A percentile compares a stretch with the other conserved stretches of the same genome.
Evolutionary conservation across 2,113 vertebrate species (phyloP).

Genomic region (Phylloscopus trochiloides): DNA sequence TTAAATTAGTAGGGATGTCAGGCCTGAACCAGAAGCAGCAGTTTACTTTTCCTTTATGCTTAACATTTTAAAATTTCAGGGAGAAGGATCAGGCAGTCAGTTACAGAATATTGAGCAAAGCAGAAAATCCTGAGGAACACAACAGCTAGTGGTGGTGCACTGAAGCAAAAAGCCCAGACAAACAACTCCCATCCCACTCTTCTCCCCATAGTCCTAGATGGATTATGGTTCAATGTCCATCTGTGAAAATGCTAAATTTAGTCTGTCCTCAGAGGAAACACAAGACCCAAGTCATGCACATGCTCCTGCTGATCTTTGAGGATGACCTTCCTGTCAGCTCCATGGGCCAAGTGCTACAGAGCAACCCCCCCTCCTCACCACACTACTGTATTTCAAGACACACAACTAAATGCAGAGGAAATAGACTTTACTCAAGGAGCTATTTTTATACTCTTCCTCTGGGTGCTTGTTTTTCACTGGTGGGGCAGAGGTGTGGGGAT

Average conservation of each 20-base stretch:
- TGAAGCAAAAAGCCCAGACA: not conserved
- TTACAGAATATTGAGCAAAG: not conserved
- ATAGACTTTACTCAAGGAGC: not conserved
- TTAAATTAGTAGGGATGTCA: not conserved
- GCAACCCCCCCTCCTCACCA: not conserved
- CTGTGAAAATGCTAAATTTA: conserved; percentile 60
- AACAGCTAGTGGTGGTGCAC: not conserved
- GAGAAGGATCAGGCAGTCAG: not conserved
- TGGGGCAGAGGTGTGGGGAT: not conserved
- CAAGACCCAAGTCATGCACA: conserved; percentile 6
- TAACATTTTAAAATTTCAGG: not conserved
- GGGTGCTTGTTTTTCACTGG: not conserved
- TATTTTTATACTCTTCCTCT: not conserved
- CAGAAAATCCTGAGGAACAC: not conserved
- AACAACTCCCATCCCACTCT: not conserved
- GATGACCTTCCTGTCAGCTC: conserved; percentile 33
- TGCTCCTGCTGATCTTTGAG: not conserved
- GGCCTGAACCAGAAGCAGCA: not conserved
- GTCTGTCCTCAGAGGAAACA: conserved; percentile 33
- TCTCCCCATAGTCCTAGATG: not conserved
- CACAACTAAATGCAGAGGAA: not conserved
- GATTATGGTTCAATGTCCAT: not conserved
- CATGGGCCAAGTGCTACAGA: not conserved
- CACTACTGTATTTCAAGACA: not conserved
- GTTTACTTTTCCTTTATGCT: not conserved